These are phyloP conservation scores for Drosophila pallidifrons DNA, from an alignment of 1,140 invertebrate species.

Conservation along the genomic window DNA sequence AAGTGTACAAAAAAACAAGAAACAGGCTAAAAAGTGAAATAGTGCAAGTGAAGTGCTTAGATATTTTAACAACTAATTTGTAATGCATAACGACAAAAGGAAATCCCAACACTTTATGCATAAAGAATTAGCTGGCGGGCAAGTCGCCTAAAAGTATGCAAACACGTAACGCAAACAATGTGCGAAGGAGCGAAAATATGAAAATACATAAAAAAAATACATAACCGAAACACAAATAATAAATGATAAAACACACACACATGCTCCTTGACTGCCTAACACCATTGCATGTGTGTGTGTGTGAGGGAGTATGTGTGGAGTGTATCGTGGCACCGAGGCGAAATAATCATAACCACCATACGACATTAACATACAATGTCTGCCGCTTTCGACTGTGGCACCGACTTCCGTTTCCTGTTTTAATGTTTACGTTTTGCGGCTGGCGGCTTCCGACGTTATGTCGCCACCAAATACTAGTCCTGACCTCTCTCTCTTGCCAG, in stretches of 20 bases:
- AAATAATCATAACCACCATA: conserved; percentile 75
- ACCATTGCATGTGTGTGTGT: neutral
- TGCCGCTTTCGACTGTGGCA: conserved; percentile 48
- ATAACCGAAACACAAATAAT: conserved; percentile 38
- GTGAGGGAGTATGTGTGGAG: neutral
- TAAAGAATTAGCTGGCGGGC: conserved; percentile 57
- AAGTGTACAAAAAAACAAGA: conserved; percentile 9
- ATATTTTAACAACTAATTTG: conserved; percentile 51
- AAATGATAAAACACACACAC: conserved; percentile 37
- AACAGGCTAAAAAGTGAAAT: conserved; percentile 11
- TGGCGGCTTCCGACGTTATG: conserved; percentile 39
- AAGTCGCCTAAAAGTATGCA: conserved; percentile 37
- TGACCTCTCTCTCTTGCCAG: neutral
- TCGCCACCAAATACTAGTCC: conserved; percentile 27
- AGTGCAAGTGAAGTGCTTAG: conserved; percentile 24
- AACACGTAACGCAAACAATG: conserved; percentile 51
- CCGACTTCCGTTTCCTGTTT: conserved; percentile 76
- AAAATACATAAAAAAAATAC: conserved; percentile 23
- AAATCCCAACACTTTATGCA: conserved; percentile 61
- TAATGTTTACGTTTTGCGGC: conserved; percentile 81
- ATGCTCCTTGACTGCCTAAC: conserved; percentile 5
- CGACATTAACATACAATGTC: conserved; percentile 63
- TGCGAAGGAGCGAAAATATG: conserved; percentile 35
- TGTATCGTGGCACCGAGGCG: conserved; percentile 34
- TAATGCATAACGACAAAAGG: conserved; percentile 58